These are phyloP conservation scores for Thinocorus orbignyianus DNA, from an alignment of 2,113 vertebrate genomes.

Conservation along the genomic window DNA sequence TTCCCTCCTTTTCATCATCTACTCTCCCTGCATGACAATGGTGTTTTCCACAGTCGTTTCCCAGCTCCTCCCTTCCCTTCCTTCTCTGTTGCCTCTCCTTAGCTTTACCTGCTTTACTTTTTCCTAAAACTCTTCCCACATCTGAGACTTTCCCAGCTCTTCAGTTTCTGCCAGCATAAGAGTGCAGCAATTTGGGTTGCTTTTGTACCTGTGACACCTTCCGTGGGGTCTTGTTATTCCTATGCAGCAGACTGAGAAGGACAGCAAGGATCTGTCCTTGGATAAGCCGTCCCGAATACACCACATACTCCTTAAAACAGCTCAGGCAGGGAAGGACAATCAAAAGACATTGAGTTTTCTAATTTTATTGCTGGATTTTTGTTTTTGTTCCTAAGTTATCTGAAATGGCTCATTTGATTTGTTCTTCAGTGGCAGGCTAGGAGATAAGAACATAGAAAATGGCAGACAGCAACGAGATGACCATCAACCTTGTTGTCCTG, in stretches of 20 bases:
- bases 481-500: slow-evolving; percentile 80
- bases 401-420: not conserved
- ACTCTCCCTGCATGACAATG: accelerated
- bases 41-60: not conserved
- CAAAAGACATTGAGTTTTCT: not conserved
- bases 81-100: not conserved
- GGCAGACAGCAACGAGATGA: slow-evolving; percentile 38
- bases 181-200: not conserved
- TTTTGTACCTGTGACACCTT: not conserved
- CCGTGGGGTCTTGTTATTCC: not conserved
- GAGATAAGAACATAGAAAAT: not conserved
- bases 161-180: not conserved
- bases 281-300: not conserved
- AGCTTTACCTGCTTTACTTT: not conserved
- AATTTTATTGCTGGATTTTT: not conserved
- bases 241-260: not conserved
- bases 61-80: not conserved
- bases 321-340: not conserved
- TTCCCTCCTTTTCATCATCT: not conserved
- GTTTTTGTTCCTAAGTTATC: accelerated
- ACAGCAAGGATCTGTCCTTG: not conserved
- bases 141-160: not conserved
- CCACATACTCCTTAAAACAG: not conserved
- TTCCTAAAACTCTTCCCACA: not conserved
- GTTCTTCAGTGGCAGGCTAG: not conserved